A percentile compares a stretch with the other conserved stretches of the same genome.
phyloP scores from a whole-genome alignment of 2,113 vertebrate genomes.

The Phalacrocorax pelagicus region DNA sequence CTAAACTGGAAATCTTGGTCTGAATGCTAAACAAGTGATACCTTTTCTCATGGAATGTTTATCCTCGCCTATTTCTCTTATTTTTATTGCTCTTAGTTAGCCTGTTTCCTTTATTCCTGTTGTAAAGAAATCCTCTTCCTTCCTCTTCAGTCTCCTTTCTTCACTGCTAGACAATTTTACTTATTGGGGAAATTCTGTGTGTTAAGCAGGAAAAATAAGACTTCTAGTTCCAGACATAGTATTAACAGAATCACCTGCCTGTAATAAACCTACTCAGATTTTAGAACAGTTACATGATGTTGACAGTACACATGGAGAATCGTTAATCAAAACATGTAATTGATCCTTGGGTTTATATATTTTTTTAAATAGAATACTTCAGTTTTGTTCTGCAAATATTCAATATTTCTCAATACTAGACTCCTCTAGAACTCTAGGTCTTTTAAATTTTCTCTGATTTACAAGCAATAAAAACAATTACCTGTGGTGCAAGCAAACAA shows the following conservation, averaged over 20 bases:
- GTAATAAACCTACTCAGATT: not conserved
- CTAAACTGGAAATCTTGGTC: not conserved
- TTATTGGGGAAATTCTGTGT: not conserved
- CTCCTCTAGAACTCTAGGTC: not conserved
- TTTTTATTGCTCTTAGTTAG: not conserved
- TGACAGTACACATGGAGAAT: not conserved
- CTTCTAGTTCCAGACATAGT: not conserved
- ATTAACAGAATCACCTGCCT: not conserved
- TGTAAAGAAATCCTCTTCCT: not conserved
- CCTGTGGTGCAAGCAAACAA: not conserved
- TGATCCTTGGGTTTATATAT: not conserved
- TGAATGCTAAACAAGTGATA: not conserved
- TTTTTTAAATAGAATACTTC: not conserved
- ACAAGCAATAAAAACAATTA: not conserved
- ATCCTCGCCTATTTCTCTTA: not conserved
- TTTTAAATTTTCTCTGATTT: not conserved
- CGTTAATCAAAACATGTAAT: not conserved
- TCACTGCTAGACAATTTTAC: not conserved
- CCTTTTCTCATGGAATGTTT: not conserved
- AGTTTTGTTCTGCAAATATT: not conserved
- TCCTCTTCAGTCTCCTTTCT: not conserved
- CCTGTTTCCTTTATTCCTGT: not conserved
- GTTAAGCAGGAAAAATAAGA: not conserved
- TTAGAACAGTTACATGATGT: not conserved
- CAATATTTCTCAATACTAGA: not conserved